Conservation (phyloP, 2,797 vertebrate species). For the Acanthurus lineatus region DNA sequence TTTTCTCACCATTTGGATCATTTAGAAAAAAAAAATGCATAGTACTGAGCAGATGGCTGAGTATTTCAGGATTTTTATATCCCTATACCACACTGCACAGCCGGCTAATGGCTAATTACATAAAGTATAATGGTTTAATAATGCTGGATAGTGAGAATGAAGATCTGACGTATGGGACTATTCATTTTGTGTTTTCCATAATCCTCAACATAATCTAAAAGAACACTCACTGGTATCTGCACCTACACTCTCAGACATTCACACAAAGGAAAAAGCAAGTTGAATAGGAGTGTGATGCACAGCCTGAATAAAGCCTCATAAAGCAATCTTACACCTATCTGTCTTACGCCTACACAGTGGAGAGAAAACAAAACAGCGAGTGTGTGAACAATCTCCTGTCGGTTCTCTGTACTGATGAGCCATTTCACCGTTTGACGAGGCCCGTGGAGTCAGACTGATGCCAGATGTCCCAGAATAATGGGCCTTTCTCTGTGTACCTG, state of each 20-base stretch:
- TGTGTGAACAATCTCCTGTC: constrained; percentile 67
- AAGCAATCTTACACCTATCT: constrained; percentile 58
- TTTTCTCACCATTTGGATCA: constrained; percentile 43
- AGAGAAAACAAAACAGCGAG: constrained; percentile 61
- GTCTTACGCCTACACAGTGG: constrained; percentile 53
- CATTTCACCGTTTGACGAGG: constrained; percentile 43
- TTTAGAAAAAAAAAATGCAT: constrained; percentile 52
- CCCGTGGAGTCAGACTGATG: constrained; percentile 26
- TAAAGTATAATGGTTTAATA: constrained; percentile 57
- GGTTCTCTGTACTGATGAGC: constrained; percentile 55
- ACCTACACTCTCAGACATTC: constrained; percentile 22
- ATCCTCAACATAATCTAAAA: constrained; percentile 5
- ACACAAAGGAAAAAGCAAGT: constrained; percentile 45
- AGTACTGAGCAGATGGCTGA: constrained; percentile 63
- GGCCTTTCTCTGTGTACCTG: constrained; percentile 59
- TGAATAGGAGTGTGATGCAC: constrained; percentile 27
- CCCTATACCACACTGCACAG: constrained; percentile 33
- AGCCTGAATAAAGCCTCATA: constrained; percentile 38
- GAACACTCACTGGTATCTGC: neutral
- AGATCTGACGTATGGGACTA: constrained; percentile 26
- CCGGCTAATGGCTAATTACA: constrained; percentile 63
- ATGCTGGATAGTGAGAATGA: constrained; percentile 40
- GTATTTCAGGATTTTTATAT: constrained; percentile 47
- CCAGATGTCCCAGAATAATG: constrained; percentile 66
- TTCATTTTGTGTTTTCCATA: constrained; percentile 28